A percentile compares a stretch with the other conserved stretches of the same genome.
Evolutionary conservation across 2,113 vertebrate genomes (phyloP).

Genomic region (Marmota flaviventris): DNA sequence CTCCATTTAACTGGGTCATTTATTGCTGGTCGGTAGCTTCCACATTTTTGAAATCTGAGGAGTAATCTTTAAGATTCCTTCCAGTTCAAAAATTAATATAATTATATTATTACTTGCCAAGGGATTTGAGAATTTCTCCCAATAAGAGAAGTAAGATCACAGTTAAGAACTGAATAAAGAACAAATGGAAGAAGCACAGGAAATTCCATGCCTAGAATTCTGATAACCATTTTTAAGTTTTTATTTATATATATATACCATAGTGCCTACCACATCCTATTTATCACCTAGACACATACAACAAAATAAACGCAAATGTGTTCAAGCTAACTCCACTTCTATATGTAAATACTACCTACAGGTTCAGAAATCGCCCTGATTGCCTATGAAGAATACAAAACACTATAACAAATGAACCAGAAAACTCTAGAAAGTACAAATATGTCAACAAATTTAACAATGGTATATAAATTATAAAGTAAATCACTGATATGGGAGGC

Average conservation of each 20-base stretch:
- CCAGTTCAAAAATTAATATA: neutral
- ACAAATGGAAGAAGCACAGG: neutral
- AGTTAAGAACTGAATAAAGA: slow-evolving; percentile 26
- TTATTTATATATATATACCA: neutral
- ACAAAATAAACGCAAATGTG: neutral
- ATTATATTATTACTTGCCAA: slow-evolving; percentile 4
- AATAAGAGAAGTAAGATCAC: neutral
- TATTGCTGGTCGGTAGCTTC: neutral
- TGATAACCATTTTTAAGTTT: neutral
- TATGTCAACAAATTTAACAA: neutral
- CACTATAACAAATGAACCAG: neutral
- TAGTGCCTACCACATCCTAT: neutral
- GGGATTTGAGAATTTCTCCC: slow-evolving; percentile 14
- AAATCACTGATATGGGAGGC: neutral
- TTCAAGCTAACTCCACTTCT: neutral
- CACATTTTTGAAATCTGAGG: neutral
- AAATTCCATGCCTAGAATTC: neutral
- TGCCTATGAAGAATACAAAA: neutral
- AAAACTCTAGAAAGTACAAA: neutral
- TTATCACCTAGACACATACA: neutral
- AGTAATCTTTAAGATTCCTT: neutral
- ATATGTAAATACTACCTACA: neutral
- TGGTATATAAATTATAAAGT: neutral
- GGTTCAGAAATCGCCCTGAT: neutral
- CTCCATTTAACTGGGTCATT: neutral